Evolutionary conservation across 2,113 vertebrate genomes (phyloP).

Genomic region (Crotalus tigris): DNA sequence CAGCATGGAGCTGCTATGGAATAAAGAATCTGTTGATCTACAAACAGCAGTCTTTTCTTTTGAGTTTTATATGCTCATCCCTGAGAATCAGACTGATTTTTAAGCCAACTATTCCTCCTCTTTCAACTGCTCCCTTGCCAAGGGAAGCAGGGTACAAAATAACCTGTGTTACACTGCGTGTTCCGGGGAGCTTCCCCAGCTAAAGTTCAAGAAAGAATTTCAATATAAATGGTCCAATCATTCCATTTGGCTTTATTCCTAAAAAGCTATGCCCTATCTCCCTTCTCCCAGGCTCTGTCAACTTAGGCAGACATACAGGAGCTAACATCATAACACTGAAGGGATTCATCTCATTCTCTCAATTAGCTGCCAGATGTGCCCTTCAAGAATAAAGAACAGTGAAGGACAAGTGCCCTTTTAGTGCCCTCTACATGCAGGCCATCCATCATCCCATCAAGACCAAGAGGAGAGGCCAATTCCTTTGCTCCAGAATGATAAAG

Average conservation of each 20-base stretch:
- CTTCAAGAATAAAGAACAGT: constrained; percentile 9
- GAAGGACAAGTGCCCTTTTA: not conserved
- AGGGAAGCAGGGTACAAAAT: constrained; percentile 14
- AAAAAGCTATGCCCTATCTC: not conserved
- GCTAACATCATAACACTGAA: constrained; percentile 9
- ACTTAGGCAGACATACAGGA: not conserved
- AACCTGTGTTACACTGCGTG: not conserved
- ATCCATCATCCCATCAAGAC: constrained; percentile 21
- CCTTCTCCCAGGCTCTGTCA: constrained; percentile 4
- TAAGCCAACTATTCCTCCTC: not conserved
- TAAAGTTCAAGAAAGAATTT: not conserved
- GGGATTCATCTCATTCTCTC: constrained; percentile 17
- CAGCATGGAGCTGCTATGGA: not conserved
- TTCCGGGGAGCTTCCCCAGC: constrained; percentile 15
- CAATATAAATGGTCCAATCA: constrained; percentile 23
- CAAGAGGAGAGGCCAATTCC: not conserved
- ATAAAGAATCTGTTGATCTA: constrained; percentile 23
- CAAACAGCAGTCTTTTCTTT: constrained; percentile 23
- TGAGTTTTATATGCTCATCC: not conserved
- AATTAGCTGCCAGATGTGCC: constrained; percentile 7
- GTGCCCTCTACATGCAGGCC: constrained; percentile 10
- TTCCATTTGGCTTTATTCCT: constrained; percentile 10
- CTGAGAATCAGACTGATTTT: not conserved
- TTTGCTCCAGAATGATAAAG: not conserved
- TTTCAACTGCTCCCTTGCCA: constrained; percentile 17